Evolutionary conservation across 92 coral and sea anemone species (phyloP).

Genomic region (Paramuricea clavata): DNA sequence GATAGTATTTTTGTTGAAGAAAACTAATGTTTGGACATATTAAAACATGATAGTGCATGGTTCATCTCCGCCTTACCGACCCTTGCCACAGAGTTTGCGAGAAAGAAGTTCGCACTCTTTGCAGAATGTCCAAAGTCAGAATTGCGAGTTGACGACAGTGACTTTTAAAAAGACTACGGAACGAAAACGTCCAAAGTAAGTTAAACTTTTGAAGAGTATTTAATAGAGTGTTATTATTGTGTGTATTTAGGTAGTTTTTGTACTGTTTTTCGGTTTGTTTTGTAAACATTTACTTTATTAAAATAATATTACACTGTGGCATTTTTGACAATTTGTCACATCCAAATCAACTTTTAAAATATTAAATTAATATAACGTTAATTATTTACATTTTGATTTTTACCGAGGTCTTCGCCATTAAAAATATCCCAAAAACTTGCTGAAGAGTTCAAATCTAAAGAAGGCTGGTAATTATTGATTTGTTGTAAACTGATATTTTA

Average conservation of each 20-base stretch:
- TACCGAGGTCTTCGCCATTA: conserved; percentile 15
- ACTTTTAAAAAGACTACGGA: not conserved
- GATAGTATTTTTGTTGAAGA: not conserved
- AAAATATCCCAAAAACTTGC: conserved; percentile 14
- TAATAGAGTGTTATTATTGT: not conserved
- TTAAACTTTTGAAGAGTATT: not conserved
- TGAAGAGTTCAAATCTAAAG: not conserved
- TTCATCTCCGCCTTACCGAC: not conserved
- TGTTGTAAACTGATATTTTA: not conserved
- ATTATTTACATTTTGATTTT: not conserved
- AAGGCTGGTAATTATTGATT: not conserved
- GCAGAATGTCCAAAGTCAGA: not conserved
- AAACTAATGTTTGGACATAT: not conserved
- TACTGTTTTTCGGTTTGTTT: not conserved
- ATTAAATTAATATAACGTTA: too few relatives aligned
- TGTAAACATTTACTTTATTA: not conserved
- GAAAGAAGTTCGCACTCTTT: not conserved
- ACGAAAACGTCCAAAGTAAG: conserved; percentile 16
- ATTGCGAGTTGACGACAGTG: not conserved
- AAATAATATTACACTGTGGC: too few relatives aligned
- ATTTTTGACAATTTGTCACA: too few relatives aligned
- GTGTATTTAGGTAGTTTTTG: not conserved
- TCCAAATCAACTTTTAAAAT: too few relatives aligned
- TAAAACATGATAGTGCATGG: not conserved
- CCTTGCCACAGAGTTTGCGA: not conserved